Evolutionary conservation across 2,797 vertebrate genomes (phyloP).

Genomic region (Alosa sapidissima): DNA sequence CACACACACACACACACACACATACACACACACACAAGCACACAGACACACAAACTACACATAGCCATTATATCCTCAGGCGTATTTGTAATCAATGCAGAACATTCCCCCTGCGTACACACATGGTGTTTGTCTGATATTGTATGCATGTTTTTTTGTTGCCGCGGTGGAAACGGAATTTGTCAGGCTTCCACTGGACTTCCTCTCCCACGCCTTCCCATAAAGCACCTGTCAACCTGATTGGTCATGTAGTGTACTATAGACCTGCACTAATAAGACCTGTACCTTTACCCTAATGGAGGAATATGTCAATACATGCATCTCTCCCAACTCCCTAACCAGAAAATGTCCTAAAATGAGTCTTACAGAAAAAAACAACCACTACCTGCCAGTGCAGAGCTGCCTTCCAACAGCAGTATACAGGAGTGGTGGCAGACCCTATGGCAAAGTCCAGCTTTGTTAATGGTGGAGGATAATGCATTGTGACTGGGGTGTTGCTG

Average conservation of each 20-base stretch:
- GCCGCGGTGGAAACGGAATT: neutral
- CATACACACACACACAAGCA: neutral
- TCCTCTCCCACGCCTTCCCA: neutral
- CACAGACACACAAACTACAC: neutral
- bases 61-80: neutral
- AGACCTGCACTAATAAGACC: neutral
- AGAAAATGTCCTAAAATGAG: neutral
- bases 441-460: constrained; percentile 63
- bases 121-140: neutral
- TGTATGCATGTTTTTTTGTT: neutral
- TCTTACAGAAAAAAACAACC: neutral
- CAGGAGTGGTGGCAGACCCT: neutral
- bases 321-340: neutral
- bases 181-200: neutral
- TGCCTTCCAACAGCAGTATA: neutral
- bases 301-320: neutral
- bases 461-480: constrained; percentile 60
- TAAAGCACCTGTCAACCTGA: neutral
- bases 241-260: neutral
- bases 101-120: neutral
- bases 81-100: constrained; percentile 9
- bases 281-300: neutral
- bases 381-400: neutral
- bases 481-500: constrained; percentile 60
- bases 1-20: neutral